Evolutionary conservation across 2,113 vertebrate species (phyloP).

Genomic region (Strix uralensis): DNA sequence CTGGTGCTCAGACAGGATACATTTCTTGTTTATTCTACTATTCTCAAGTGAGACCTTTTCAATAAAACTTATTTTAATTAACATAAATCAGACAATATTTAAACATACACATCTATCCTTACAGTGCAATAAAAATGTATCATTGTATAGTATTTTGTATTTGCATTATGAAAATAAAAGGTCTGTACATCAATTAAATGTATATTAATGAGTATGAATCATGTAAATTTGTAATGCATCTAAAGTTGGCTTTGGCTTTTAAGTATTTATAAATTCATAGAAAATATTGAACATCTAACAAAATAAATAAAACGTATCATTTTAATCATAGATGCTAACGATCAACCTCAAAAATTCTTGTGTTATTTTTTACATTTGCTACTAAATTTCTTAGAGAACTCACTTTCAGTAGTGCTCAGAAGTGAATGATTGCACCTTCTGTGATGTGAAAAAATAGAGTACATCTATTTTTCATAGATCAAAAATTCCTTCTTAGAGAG

Average conservation of each 20-base stretch:
- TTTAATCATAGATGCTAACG: slow-evolving; percentile 83
- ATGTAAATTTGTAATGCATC: slow-evolving; percentile 80
- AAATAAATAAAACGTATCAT: slow-evolving; percentile 88
- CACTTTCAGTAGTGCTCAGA: slow-evolving; percentile 75
- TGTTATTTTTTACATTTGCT: slow-evolving; percentile 73
- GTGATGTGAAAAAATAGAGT: slow-evolving; percentile 67
- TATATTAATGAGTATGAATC: slow-evolving; percentile 78
- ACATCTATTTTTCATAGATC: slow-evolving; percentile 72
- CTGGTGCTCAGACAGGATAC: neutral
- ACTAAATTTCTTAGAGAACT: slow-evolving; percentile 73
- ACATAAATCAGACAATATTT: slow-evolving; percentile 79
- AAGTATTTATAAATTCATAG: slow-evolving; percentile 86
- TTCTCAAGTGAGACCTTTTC: slow-evolving; percentile 64
- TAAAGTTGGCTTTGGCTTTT: slow-evolving; percentile 92
- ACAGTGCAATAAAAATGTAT: slow-evolving; percentile 89
- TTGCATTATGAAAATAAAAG: slow-evolving; percentile 88
- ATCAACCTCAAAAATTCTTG: slow-evolving; percentile 80
- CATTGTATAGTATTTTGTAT: slow-evolving; percentile 81
- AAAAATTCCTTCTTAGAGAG: slow-evolving; percentile 72
- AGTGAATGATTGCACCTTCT: slow-evolving; percentile 68
- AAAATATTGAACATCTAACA: slow-evolving; percentile 90
- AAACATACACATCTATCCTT: slow-evolving; percentile 80
- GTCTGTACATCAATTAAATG: slow-evolving; percentile 83
- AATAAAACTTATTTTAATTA: slow-evolving; percentile 80
- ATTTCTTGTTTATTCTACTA: slow-evolving; percentile 12